These are phyloP conservation scores for Nephrotoma flavescens DNA, from an alignment of 2,888 invertebrate species.

Conservation along the genomic window DNA sequence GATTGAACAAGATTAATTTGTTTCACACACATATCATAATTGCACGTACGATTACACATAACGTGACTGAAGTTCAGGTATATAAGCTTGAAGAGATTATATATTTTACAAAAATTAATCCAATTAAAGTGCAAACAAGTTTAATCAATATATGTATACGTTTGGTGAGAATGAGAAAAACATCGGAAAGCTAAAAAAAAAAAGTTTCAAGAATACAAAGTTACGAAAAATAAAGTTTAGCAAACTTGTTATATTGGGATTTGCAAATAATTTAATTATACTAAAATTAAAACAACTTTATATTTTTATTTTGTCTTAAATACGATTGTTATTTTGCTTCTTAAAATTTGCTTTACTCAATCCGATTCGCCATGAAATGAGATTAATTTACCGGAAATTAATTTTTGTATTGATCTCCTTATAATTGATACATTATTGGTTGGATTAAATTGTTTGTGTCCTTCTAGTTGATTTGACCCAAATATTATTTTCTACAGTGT, in stretches of 20 bases:
- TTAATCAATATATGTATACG: neutral
- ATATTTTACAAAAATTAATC: neutral
- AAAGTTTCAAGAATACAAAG: neutral
- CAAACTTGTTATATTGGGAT: neutral
- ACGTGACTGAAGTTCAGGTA: too few relatives aligned
- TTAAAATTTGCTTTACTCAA: neutral
- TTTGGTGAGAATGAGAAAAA: neutral
- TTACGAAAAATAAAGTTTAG: neutral
- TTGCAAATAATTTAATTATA: neutral
- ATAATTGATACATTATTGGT: neutral
- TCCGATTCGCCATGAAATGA: neutral
- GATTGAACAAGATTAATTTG: too few relatives aligned
- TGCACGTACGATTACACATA: too few relatives aligned
- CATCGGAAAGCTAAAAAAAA: neutral
- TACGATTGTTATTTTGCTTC: neutral
- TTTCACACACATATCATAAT: too few relatives aligned
- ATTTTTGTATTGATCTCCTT: neutral
- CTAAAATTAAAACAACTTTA: neutral
- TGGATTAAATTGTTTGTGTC: neutral
- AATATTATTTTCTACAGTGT: neutral
- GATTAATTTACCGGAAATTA: neutral
- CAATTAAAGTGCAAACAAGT: neutral
- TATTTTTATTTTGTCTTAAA: neutral
- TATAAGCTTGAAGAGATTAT: neutral
- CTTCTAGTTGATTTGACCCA: neutral